Evolutionary conservation across 2,113 vertebrate genomes (phyloP).

Genomic region (Oplegnathus fasciatus): DNA sequence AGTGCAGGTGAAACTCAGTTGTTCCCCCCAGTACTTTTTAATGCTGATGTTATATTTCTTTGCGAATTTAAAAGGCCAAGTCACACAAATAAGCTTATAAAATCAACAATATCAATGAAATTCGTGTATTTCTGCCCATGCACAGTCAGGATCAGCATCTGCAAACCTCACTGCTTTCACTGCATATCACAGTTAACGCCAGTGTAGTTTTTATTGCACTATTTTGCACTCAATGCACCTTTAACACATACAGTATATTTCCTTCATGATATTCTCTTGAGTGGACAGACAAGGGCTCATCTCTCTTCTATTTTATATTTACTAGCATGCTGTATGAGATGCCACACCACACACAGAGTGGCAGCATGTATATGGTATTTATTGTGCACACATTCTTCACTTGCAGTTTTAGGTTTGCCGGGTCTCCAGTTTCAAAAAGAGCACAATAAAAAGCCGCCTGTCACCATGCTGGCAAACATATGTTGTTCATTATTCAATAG

Average conservation of each 20-base stretch:
- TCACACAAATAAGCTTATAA: background rate
- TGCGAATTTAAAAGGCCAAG: background rate
- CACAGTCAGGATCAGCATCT: background rate
- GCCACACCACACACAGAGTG: background rate
- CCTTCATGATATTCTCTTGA: background rate
- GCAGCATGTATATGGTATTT: background rate
- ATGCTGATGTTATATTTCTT: background rate
- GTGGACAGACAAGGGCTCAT: background rate
- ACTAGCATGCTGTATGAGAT: background rate
- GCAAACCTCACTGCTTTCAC: background rate
- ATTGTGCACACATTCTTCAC: background rate
- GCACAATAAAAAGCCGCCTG: background rate
- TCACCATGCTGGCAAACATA: background rate
- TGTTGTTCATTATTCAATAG: too few relatives aligned
- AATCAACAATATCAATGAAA: background rate
- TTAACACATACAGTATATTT: too few relatives aligned
- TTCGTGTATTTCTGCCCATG: background rate
- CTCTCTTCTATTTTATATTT: background rate
- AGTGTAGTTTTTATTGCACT: background rate
- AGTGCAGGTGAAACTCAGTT: slow-evolving; percentile 25
- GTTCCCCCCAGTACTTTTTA: background rate
- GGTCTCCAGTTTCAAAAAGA: background rate
- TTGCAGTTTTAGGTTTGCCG: background rate
- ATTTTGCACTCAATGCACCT: background rate
- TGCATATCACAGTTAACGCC: background rate